Base-by-base conservation (phyloP, 2,888 invertebrate species). In the Trissolcus brochymenae region DNA sequence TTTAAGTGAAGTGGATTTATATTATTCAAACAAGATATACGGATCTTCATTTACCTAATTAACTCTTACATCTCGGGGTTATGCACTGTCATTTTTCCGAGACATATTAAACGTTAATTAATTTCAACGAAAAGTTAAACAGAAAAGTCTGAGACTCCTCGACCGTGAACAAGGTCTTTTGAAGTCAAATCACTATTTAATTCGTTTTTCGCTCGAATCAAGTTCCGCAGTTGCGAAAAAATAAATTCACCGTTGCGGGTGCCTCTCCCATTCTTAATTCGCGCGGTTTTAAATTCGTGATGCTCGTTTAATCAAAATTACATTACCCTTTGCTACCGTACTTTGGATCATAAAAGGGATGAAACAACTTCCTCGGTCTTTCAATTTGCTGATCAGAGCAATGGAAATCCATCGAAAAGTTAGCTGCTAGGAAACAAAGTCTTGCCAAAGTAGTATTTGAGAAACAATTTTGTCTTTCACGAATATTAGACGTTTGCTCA, bases 1-100 rank as follows among this genome's bases (percentile, higher is more conserved):
- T 56, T 51, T 62, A 59, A 65, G 59, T 59, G 54, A 6, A 72
- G 72, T 65, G 72, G 64, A 72, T 72, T 72, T 72, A 65, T 65
- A 72, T 72, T 72, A 72, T 72, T 72, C 49, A 72, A 72, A 65
- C 72, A 21, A 72, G 64, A 64, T 65, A 64, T 65, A 59, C 49
- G 64, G 21, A 59, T 64, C 54, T 41, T 72, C 72, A 72, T 72
- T 72, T 65, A 29, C 46, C 35, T 59, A 65, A 65, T 62, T 59
- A 65, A 72, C 72, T 72, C 53, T 29, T 25, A 35, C 46, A 59
- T 56, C 25, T 59, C 35, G 35, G 35, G 35, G 9, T 35, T 53
- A 43, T 13, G 14, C 57, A 55, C 53, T 25, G 35, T 35, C 35
- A 35, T 35, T 35, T 35, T 35, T 35, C 11, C 35, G 35, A 35